Evolutionary conservation across 2,888 invertebrate species (phyloP), one percentile per base, ranked within the genome.

Genomic region (Autographa gamma): DNA sequence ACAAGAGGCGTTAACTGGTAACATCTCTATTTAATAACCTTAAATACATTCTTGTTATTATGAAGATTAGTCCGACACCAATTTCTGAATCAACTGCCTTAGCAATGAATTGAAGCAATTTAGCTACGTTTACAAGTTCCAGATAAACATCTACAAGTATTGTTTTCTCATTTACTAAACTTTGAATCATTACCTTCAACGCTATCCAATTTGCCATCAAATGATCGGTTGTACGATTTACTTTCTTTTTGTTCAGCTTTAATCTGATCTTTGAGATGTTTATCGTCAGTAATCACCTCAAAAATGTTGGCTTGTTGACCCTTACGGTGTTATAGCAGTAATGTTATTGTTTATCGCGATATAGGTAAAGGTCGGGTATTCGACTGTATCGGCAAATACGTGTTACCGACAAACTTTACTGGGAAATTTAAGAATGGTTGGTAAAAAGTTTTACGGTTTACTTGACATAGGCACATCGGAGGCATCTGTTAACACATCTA

Each of bases 401-500:
- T n/a, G 48, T n/a, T 48, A 6, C n/a, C 7, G 48, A 48, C 48
- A n/a, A n/a, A 48, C n/a, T 61, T 67, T 66, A 38, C 41, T 76
- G 74, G 77, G 81, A 83, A 80, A 68, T 64, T 74, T 52, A 64
- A 76, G 79, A 79, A 87, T 80, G 71, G 78, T 86, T 83, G 77
- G 78, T 85, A 88, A 89, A 90, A 91, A 89, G 83, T 71, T 84
- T 80, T 86, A 84, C 88, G 88, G 90, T 90, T 91, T 90, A 91
- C 73, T 88, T 84, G 83, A 71, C 81, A 81, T 85, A 70, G 82
- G 85, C 82, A 87, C 86, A 88, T 88, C 80, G 84, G 74, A 84
- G 83, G 82, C 89, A 91, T 88, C 90, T 91, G 90, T 89, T 91
- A 89, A 90, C 86, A 85, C 87, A 91, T 92, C 91, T 93, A 72